Evolutionary conservation across 2,797 vertebrate genomes (phyloP), one percentile per base, ranked within the genome.

Genomic region (Silurus aristotelis): DNA sequence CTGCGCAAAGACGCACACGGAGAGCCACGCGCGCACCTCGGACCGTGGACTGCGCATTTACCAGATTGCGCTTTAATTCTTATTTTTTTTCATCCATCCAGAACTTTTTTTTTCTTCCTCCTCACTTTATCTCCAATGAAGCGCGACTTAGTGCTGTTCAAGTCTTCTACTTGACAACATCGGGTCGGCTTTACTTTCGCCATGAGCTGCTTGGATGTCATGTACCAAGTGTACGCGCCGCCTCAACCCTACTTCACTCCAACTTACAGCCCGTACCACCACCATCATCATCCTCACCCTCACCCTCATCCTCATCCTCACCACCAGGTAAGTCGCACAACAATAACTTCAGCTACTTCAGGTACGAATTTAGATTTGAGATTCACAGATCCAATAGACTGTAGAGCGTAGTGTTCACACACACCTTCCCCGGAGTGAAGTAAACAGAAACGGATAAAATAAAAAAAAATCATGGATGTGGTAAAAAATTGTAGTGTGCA

Each of bases 131-230:
- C 86, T 92, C 94, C 87, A 88, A 92, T 92, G 95, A 95, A 91
- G 94, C 93, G 91, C 87, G 90, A 84, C 85, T 70, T 89, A 86
- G 15, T 89, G 87, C 71, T 78, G 78, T 87, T 80, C 83, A 89
- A 84, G 86, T 60, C 20, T 88, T 87, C 90, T 92, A 88, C 92
- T 93, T 95, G 95, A 96, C 83, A 88, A 76, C 22, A 46, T 15
- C 58, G 67, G 80, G 82, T 76, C 71, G 63, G 66, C 80, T 66
- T 56, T 19, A 38, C 31, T 90, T 92, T 93, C 96, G 97, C 96
- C 96, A 99, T 99, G 98, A 99, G 98, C 96, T 99, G 98, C 95
- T 89, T 99, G 97, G 97, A 99, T 98, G 98, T 99, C 93, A 97
- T 99, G 97, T 99, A 98, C 95, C 97, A 97, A 94, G 97, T 98